phyloP scores from a whole-genome alignment of 2,888 invertebrate genomes.

The Mesochorus sp. region DNA sequence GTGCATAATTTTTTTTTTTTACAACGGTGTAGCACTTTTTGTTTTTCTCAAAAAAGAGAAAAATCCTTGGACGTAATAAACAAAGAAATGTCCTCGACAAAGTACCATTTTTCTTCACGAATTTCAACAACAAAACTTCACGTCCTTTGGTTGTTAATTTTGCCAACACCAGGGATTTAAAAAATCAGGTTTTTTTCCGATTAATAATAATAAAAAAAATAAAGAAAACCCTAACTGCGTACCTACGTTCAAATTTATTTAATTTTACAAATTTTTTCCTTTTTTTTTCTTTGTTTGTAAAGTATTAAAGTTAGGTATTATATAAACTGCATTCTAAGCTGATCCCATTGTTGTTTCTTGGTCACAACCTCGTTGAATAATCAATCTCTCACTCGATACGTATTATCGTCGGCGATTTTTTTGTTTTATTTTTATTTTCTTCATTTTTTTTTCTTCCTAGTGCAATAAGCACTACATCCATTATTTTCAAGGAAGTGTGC shows the following conservation, averaged over 20 bases:
- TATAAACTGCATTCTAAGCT: constrained; percentile 80
- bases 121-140: no score
- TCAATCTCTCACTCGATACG: constrained; percentile 49
- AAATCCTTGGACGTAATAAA: neutral
- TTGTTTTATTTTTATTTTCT: constrained; percentile 3
- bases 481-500: constrained; percentile 44
- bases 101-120: constrained; percentile 4
- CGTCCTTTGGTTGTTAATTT: no score
- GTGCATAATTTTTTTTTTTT: neutral
- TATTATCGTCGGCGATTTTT: constrained; percentile 32
- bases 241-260: constrained; percentile 64
- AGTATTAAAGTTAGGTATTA: constrained; percentile 71
- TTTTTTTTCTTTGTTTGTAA: constrained; percentile 37
- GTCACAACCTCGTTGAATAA: constrained; percentile 78
- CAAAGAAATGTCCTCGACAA: neutral
- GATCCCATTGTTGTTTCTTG: constrained; percentile 79
- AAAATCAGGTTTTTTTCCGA: no score
- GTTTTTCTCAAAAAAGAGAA: neutral
- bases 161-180: no score
- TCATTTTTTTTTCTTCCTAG: constrained; percentile 26
- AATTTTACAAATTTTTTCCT: constrained; percentile 45
- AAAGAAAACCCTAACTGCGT: constrained; percentile 47
- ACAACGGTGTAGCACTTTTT: neutral
- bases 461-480: neutral
- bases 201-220: no score